Percentiles rank a stretch among this genome's conserved stretches.
Evolutionary conservation across 2,797 vertebrate species (phyloP).

Genomic region (Eulemur albifrons): DNA sequence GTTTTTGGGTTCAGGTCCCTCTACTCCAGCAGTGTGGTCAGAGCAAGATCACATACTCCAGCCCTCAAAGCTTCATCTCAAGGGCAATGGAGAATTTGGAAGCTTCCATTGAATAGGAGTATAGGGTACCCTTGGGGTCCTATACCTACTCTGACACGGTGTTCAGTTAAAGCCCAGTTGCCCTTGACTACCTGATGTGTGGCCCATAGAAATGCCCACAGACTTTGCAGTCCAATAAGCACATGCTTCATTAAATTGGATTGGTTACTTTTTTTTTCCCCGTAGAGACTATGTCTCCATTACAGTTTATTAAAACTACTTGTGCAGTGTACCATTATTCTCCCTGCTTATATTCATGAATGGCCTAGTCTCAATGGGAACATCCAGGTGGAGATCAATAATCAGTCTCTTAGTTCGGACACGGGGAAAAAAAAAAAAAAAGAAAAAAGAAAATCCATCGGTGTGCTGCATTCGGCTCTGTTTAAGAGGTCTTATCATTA

Average conservation of each 20-base stretch:
- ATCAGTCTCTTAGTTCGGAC: constrained; percentile 67
- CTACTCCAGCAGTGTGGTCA: background rate
- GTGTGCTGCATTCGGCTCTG: constrained; percentile 66
- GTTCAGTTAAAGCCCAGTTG: background rate
- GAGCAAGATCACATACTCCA: background rate
- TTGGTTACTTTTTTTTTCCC: constrained; percentile 62
- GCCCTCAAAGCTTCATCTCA: background rate
- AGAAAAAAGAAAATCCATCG: constrained; percentile 2
- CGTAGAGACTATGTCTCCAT: constrained; percentile 53
- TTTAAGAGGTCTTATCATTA: constrained; percentile 78
- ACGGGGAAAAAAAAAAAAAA: background rate
- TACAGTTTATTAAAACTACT: constrained; percentile 80
- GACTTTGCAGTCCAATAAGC: constrained; percentile 27
- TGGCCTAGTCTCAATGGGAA: constrained; percentile 67
- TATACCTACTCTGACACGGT: background rate
- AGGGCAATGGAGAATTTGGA: background rate
- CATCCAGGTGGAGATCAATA: constrained; percentile 71
- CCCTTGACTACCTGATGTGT: background rate
- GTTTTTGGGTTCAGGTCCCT: background rate
- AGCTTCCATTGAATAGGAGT: background rate
- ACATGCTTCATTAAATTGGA: constrained; percentile 71
- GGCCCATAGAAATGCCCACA: background rate
- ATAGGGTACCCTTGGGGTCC: background rate
- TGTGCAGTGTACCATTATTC: constrained; percentile 68
- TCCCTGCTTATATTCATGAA: constrained; percentile 74